A percentile compares a stretch with the other conserved stretches of the same genome.
Conservation (phyloP, 2,113 vertebrate genomes). For the Hylia prasina region DNA sequence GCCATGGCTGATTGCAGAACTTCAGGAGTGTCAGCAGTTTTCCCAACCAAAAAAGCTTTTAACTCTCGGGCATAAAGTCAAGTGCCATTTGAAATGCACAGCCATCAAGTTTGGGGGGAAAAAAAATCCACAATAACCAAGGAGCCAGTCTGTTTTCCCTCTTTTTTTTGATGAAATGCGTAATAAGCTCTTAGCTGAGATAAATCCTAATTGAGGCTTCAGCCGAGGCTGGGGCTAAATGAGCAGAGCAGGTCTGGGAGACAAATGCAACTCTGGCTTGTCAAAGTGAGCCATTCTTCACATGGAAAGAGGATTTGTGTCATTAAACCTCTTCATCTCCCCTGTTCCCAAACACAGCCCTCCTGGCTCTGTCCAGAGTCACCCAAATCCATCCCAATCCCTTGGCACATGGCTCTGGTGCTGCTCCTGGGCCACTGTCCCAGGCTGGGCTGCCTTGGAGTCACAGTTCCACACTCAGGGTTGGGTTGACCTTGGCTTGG, state of each 20-base stretch:
- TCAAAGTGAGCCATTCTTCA: neutral
- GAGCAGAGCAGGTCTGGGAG: conserved; percentile 14
- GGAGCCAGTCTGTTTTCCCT: neutral
- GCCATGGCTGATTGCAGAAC: neutral
- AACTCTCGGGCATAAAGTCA: conserved; percentile 46
- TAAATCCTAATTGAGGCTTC: conserved; percentile 48
- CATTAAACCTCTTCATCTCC: neutral
- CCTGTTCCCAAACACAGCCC: rapidly evolving
- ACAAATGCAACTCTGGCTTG: neutral
- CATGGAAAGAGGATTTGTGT: neutral
- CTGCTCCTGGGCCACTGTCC: neutral
- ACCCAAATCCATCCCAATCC: neutral
- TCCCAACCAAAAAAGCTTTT: conserved; percentile 55
- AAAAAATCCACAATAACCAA: neutral
- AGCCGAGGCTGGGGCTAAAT: conserved; percentile 21
- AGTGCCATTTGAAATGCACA: conserved; percentile 7
- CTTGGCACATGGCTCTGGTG: neutral
- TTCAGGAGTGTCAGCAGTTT: conserved; percentile 1
- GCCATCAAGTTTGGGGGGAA: neutral
- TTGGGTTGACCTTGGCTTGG: neutral
- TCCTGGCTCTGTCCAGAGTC: neutral
- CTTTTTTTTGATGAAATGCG: neutral
- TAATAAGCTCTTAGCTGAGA: conserved; percentile 39
- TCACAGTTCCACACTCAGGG: rapidly evolving
- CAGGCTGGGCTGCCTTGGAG: neutral